Percentiles rank a stretch among this genome's conserved stretches.
phyloP scores from a whole-genome alignment of 2,113 vertebrate genomes.

The Lichenostomus cassidix region DNA sequence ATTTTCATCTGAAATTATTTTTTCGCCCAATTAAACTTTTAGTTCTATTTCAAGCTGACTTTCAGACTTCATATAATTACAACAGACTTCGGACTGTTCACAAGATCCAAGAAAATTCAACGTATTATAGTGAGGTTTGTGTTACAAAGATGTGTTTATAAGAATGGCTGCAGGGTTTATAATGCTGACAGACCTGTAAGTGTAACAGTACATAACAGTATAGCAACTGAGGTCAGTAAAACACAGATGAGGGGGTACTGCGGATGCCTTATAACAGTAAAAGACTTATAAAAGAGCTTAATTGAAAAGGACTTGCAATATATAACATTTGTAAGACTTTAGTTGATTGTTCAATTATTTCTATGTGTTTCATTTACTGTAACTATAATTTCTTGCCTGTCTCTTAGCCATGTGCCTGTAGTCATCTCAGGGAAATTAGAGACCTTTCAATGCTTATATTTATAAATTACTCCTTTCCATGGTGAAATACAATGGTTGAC shows the following conservation, averaged over 20 bases:
- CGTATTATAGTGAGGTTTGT: conserved; percentile 63
- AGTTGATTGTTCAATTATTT: conserved; percentile 59
- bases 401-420: conserved; percentile 18
- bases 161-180: conserved; percentile 51
- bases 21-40: conserved; percentile 72
- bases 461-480: conserved; percentile 35
- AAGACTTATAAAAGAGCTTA: conserved; percentile 57
- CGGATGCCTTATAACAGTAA: conserved; percentile 52
- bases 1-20: conserved; percentile 58
- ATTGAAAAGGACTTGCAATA: conserved; percentile 49
- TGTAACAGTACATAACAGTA: conserved; percentile 50
- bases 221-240: conserved; percentile 45
- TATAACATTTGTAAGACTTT: conserved; percentile 42
- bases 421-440: conserved; percentile 15
- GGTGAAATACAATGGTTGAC: neutral
- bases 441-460: conserved; percentile 26
- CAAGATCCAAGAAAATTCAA: conserved; percentile 63
- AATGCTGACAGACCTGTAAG: conserved; percentile 59
- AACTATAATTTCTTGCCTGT: conserved; percentile 10
- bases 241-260: conserved; percentile 42
- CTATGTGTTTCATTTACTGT: conserved; percentile 45
- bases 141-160: conserved; percentile 72
- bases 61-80: conserved; percentile 68
- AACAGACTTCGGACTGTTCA: conserved; percentile 63
- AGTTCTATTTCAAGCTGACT: conserved; percentile 72